Conservation (phyloP, 2,888 invertebrate genomes). For the Lordiphosa fenestrarum region DNA sequence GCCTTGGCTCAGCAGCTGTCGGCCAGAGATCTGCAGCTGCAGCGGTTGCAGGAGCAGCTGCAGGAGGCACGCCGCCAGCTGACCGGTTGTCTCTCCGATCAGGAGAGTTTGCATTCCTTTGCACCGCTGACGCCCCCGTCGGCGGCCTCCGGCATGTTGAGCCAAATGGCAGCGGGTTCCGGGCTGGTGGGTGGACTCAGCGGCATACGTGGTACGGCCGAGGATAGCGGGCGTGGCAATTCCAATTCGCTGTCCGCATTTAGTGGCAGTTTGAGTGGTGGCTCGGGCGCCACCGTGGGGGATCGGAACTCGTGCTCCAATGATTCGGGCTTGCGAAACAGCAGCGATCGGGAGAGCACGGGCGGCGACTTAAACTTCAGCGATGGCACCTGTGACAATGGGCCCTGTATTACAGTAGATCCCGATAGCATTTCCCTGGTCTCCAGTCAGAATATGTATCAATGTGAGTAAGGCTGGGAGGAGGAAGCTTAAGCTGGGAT, state of each 20-base stretch:
- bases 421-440: slow-evolving; percentile 81
- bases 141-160: slow-evolving; percentile 80
- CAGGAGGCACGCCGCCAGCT: slow-evolving; percentile 90
- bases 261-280: slow-evolving; percentile 77
- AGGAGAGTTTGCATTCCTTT: slow-evolving; percentile 89
- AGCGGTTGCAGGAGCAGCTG: slow-evolving; percentile 91
- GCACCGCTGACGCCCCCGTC: slow-evolving; percentile 84
- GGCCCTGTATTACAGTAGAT: slow-evolving; percentile 80
- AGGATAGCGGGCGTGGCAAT: slow-evolving; percentile 86
- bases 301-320: slow-evolving; percentile 93
- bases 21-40: slow-evolving; percentile 91
- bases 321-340: slow-evolving; percentile 89
- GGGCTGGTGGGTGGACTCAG: slow-evolving; percentile 82
- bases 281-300: slow-evolving; percentile 81
- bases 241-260: slow-evolving; percentile 85
- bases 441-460: slow-evolving; percentile 81
- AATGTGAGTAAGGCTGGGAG: slow-evolving; percentile 73
- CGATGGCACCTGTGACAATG: slow-evolving; percentile 83
- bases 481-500: neutral
- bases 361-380: slow-evolving; percentile 89
- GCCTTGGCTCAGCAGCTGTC: slow-evolving; percentile 93
- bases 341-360: slow-evolving; percentile 89
- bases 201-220: slow-evolving; percentile 83
- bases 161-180: slow-evolving; percentile 79
- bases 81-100: slow-evolving; percentile 91